These are phyloP conservation scores for Leucophora obtusa DNA, from an alignment of 2,888 invertebrate genomes.

Conservation along the genomic window DNA sequence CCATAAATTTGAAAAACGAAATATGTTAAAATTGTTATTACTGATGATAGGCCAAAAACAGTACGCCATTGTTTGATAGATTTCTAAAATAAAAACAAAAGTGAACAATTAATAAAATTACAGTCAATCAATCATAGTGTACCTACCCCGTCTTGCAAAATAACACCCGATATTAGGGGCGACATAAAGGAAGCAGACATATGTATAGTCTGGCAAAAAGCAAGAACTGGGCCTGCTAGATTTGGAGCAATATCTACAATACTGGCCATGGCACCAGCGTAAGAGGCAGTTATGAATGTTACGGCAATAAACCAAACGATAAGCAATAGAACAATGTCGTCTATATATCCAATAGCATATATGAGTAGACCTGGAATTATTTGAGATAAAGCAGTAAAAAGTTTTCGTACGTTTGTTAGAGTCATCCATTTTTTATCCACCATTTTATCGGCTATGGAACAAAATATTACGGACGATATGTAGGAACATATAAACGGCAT, in stretches of 20 bases:
- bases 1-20: constrained; percentile 84
- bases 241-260: constrained; percentile 89
- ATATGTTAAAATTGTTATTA: constrained; percentile 82
- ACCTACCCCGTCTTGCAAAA: constrained; percentile 82
- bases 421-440: constrained; percentile 81
- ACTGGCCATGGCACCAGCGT: constrained; percentile 87
- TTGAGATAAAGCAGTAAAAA: constrained; percentile 85
- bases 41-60: constrained; percentile 83
- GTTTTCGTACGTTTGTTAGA: constrained; percentile 83
- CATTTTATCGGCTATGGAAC: constrained; percentile 84
- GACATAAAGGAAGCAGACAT: constrained; percentile 87
- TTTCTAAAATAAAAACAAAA: constrained; percentile 66
- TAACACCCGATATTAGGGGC: constrained; percentile 82
- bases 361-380: constrained; percentile 84
- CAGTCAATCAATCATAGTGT: background rate
- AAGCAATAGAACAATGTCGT: constrained; percentile 81
- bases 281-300: constrained; percentile 85
- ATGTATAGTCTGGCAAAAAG: constrained; percentile 88
- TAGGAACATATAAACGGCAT: constrained; percentile 86
- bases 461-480: constrained; percentile 84
- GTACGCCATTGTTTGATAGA: constrained; percentile 82
- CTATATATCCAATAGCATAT: constrained; percentile 83
- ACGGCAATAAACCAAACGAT: constrained; percentile 85
- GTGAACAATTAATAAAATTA: background rate
- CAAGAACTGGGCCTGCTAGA: constrained; percentile 85